Conservation (phyloP, 2,888 invertebrate genomes). For the Gisinianus flammeolus region DNA sequence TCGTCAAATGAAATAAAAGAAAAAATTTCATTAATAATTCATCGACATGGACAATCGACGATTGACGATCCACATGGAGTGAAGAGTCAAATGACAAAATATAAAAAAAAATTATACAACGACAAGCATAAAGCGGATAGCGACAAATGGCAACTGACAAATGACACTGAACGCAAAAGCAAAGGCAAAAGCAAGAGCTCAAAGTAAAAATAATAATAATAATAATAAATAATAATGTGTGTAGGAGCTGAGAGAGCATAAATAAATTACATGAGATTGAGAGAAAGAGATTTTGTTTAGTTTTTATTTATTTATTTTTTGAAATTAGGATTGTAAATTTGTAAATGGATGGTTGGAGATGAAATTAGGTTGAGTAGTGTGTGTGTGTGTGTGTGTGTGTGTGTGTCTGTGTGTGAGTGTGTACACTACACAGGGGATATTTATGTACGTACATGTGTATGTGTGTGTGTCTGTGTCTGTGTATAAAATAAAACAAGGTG, state of each 20-base stretch:
- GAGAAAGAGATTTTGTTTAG: too few species aligned
- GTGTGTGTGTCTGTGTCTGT: not conserved
- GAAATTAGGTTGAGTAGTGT: not conserved
- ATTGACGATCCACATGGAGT: not conserved
- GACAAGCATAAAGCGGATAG: too few species aligned
- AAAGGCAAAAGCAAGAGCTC: too few species aligned
- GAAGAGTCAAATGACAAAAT: not conserved
- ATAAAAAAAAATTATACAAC: too few species aligned
- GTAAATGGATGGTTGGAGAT: not conserved
- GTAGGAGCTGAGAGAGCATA: too few species aligned
- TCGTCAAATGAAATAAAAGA: not conserved
- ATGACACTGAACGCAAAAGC: too few species aligned
- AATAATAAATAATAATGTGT: too few species aligned
- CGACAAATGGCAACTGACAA: too few species aligned
- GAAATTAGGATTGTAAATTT: not conserved
- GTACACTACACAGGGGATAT: not conserved
- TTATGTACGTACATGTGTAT: not conserved
- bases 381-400: not conserved
- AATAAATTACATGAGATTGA: too few species aligned
- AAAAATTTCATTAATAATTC: not conserved
- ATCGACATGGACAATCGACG: not conserved
- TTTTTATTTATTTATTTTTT: not conserved
- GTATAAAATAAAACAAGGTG: slow-evolving; percentile 16
- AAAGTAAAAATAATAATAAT: too few species aligned
- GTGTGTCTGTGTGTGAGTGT: not conserved